These are phyloP conservation scores for Clarias batrachus DNA, from an alignment of 2,113 vertebrate genomes.

Conservation along the genomic window DNA sequence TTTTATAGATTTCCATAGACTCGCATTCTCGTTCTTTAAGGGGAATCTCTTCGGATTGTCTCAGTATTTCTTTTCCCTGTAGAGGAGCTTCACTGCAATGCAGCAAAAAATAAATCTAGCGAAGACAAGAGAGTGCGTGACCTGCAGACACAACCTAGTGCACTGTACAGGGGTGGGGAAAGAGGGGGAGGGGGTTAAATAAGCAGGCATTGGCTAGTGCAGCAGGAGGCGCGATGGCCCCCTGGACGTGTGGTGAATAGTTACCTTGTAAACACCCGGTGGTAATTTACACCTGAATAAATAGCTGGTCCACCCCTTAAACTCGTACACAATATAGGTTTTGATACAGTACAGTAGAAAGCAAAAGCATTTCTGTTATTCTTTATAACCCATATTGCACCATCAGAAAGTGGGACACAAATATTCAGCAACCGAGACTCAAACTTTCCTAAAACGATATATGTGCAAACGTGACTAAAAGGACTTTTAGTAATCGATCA, in stretches of 20 bases:
- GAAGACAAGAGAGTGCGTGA: constrained; percentile 66
- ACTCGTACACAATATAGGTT: constrained; percentile 69
- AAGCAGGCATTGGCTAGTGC: constrained; percentile 65
- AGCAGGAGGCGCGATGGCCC: constrained; percentile 57
- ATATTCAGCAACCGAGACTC: constrained; percentile 74
- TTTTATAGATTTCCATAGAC: constrained; percentile 60
- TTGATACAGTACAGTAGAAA: constrained; percentile 75
- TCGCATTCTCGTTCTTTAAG: constrained; percentile 51
- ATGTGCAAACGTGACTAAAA: constrained; percentile 86
- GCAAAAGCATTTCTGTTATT: constrained; percentile 66
- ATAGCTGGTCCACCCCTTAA: constrained; percentile 65
- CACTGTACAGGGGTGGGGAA: constrained; percentile 65
- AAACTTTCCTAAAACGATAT: constrained; percentile 74
- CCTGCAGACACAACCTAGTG: constrained; percentile 70
- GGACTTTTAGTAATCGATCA: constrained; percentile 80
- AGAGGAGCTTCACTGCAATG: constrained; percentile 72
- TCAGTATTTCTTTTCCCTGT: constrained; percentile 74
- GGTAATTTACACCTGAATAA: constrained; percentile 77
- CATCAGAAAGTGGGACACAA: constrained; percentile 77
- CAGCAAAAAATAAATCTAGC: constrained; percentile 74
- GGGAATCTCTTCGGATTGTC: constrained; percentile 75
- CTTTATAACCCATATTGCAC: constrained; percentile 71
- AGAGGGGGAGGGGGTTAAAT: constrained; percentile 49
- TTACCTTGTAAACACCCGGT: constrained; percentile 70
- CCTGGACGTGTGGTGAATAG: constrained; percentile 66